Base-by-base conservation (phyloP, 1,140 invertebrate species). In the Ceratitis capitata region DNA sequence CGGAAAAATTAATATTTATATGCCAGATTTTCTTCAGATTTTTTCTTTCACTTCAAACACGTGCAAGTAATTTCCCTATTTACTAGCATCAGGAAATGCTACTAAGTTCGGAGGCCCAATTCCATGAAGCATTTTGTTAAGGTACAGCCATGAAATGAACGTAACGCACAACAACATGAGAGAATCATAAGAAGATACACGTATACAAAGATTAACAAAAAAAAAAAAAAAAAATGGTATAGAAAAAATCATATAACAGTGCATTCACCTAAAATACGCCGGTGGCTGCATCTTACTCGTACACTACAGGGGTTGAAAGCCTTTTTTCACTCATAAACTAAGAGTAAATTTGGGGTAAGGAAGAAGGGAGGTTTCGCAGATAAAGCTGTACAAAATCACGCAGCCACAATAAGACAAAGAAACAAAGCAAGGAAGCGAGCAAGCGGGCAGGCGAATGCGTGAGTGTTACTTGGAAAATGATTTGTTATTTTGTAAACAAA, bases 401-500 rank as follows among this genome's bases (percentile, higher is more conserved):
- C 69, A 78, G 69, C n/a, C 5, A 45, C 69, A 78, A 47, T 78
- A 78, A 78, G 39, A 45, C 69, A 78, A 78, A 78, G n/a, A 19
- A 23, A 45, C 6, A 4, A 14, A 35, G 19, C 39, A 39, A 47
- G 10, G 42, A 7, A 45, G n/a, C 45, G 69, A 3, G 69, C n/a
- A n/a, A n/a, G n/a, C n/a, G n/a, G n/a, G n/a, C n/a, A n/a, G n/a
- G n/a, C n/a, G n/a, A n/a, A n/a, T n/a, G n/a, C n/a, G n/a, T n/a
- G n/a, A n/a, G n/a, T n/a, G 42, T 32, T 6, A 42, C 19, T 47
- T 45, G 19, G 69, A 32, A 78, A 45, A 78, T 78, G 69, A 83
- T 83, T 83, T 83, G 82, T 1, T 83, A 83, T 51, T 83, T 83
- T 53, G n/a, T 53, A 51, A 83, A 83, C 82, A 83, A 83, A 83